Evolutionary conservation across 2,113 vertebrate species (phyloP), one percentile per base, ranked within the genome.

Genomic region (Sakesphorus luctuosus): DNA sequence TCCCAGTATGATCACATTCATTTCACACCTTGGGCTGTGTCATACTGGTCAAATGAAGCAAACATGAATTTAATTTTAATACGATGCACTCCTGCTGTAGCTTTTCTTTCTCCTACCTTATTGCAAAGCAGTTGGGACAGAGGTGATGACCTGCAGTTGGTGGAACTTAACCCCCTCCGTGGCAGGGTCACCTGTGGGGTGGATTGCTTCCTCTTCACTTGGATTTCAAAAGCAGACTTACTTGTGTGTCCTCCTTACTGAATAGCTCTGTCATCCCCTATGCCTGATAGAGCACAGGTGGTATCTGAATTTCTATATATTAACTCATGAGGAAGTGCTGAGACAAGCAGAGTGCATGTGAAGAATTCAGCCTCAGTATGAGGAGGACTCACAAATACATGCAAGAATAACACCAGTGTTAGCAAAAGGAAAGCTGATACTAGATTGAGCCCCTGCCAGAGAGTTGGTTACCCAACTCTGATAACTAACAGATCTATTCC

Each of bases 241-340:
- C 43, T 87, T 66, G 55, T 43, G 17, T 18, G 11, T 50, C 46
- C 68, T 88, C 2, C 0, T 71, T 75, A 65, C 14, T 11, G 23
- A 55, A 44, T 0, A 0, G 59, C 72, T 82, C 87, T 71, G 50
- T 35, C 83, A 83, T 24, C 8, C 24, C 40, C 31, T 0, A 1
- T 58, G 63, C 38, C 59, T 55, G 55, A 33, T 40, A 31, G 17
- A 89, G 71, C 46, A 38, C 2, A 72, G 67, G 36, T 49, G 25
- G 69, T 50, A 55, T 29, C 65, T 87, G 43, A 59, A 61, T 84
- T 91, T 71, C 47, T 81, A 10, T 29, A 9, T 15, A 74, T 67
- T 67, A 84, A 96, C 87, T 84, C 43, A 33, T 6, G 7, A 72
- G 56, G 85, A 91, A 89, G 38, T 77, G 72, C 73, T 94, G 87